Percentiles rank a stretch among this genome's conserved stretches.
phyloP scores from a whole-genome alignment of 2,888 invertebrate species.

The Nudaria mundana region DNA sequence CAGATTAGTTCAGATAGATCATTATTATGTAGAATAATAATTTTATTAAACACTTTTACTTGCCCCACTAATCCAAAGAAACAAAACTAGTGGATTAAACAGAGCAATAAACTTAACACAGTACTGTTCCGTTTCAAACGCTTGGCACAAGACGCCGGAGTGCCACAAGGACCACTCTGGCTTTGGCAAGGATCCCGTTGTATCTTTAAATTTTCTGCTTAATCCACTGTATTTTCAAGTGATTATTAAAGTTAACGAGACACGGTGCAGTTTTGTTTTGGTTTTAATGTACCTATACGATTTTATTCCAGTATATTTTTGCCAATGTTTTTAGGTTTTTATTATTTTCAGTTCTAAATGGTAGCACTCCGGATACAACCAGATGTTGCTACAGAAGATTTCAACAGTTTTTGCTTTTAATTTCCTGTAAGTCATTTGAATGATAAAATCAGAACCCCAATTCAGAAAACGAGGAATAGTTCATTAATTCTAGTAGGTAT shows the following conservation, averaged over 20 bases:
- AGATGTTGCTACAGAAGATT: too few species aligned
- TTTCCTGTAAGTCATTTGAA: too few species aligned
- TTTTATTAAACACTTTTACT: constrained; percentile 1
- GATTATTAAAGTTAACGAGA: constrained; percentile 73
- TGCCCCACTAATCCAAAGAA: constrained; percentile 4
- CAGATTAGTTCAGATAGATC: too few species aligned
- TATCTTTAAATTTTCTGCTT: constrained; percentile 74
- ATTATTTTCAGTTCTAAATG: not conserved
- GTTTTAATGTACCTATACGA: constrained; percentile 20
- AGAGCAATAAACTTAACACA: constrained; percentile 50
- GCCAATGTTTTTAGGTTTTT: not conserved
- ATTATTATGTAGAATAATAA: not conserved
- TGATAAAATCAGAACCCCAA: too few species aligned
- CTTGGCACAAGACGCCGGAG: constrained; percentile 40
- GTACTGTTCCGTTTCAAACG: constrained; percentile 34
- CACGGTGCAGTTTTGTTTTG: constrained; percentile 24
- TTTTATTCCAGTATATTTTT: too few species aligned
- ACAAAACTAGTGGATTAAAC: constrained; percentile 38
- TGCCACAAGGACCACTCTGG: constrained; percentile 51
- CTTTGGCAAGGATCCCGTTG: constrained; percentile 74
- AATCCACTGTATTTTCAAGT: constrained; percentile 59
- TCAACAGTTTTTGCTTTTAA: too few species aligned
- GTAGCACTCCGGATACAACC: too few species aligned
- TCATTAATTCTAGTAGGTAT: too few species aligned
- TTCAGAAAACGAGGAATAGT: too few species aligned